Conservation (phyloP, 2,113 vertebrate species). For the Erythrolamprus reginae region DNA sequence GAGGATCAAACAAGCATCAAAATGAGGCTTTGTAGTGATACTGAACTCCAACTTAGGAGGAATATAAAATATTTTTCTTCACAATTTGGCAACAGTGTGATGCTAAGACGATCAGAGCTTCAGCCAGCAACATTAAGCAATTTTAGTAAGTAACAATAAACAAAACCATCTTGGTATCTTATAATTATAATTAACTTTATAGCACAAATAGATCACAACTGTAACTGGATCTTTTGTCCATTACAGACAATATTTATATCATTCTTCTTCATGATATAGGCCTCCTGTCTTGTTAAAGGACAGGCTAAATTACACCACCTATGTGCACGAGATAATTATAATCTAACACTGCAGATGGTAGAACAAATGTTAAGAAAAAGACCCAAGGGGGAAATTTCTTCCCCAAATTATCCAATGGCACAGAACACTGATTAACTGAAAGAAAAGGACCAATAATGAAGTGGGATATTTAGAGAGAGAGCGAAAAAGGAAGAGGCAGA, state of each 20-base stretch:
- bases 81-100: not conserved
- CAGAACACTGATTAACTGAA: not conserved
- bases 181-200: not conserved
- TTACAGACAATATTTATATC: not conserved
- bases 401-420: not conserved
- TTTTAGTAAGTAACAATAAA: not conserved
- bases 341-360: not conserved
- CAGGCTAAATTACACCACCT: not conserved
- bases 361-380: not conserved
- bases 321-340: not conserved
- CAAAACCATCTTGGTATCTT: not conserved
- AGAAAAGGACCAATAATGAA: not conserved
- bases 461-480: not conserved
- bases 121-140: not conserved
- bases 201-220: not conserved
- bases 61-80: not conserved
- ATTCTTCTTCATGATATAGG: not conserved
- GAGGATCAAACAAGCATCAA: not conserved
- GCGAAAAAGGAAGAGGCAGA: not conserved
- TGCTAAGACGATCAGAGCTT: not conserved
- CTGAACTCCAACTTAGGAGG: not conserved
- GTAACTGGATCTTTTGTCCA: not conserved
- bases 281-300: not conserved
- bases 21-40: not conserved
- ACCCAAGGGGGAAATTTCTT: not conserved